A percentile compares a stretch with the other conserved stretches of the same genome.
These are phyloP conservation scores for Ramphastos sulfuratus DNA, from an alignment of 2,113 vertebrate species.

Conservation along the genomic window DNA sequence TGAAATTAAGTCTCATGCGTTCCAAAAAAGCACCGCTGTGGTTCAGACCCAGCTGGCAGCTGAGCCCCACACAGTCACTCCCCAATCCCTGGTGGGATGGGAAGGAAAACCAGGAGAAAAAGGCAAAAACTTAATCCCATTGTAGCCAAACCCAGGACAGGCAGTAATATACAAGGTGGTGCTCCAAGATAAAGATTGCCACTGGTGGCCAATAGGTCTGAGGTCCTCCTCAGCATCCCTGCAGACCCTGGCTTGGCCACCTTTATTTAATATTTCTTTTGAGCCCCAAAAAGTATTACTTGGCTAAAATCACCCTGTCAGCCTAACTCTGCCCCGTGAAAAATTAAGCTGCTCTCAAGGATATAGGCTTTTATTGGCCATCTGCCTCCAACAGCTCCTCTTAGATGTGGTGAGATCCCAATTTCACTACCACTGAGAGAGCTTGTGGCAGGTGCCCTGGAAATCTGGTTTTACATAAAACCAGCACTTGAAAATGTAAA, in stretches of 20 bases:
- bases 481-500: background rate
- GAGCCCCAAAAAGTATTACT: background rate
- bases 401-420: background rate
- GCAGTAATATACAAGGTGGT: fast-evolving
- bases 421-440: background rate
- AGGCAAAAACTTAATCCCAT: too few relatives aligned
- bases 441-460: background rate
- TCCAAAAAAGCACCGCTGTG: too few relatives aligned
- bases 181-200: background rate
- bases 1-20: too few relatives aligned
- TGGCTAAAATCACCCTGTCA: fast-evolving
- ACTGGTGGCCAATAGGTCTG: background rate
- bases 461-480: background rate
- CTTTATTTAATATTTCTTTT: background rate
- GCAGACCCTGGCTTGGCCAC: background rate
- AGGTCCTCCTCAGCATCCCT: background rate
- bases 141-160: too few relatives aligned
- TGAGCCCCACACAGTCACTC: too few relatives aligned
- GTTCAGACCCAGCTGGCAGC: too few relatives aligned
- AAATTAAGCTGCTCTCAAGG: fast-evolving
- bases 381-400: background rate
- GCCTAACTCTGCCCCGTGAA: background rate
- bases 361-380: background rate
- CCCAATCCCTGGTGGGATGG: too few relatives aligned
- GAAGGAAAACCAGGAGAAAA: too few relatives aligned